These are phyloP conservation scores for Lepidotrigona ventralis DNA, from an alignment of 1,140 invertebrate species.

Conservation along the genomic window DNA sequence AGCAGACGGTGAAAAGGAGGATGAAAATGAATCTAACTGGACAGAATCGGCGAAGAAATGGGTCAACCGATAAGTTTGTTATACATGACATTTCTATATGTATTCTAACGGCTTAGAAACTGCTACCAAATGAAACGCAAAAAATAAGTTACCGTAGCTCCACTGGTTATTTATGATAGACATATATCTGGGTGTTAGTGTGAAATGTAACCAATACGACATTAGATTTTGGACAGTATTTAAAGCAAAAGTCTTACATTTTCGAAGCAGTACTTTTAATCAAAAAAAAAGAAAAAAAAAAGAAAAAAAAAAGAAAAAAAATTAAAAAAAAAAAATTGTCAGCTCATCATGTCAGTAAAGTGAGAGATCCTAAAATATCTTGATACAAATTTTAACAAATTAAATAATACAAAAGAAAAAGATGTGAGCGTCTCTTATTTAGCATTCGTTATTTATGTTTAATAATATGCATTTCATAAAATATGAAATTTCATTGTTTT, in stretches of 20 bases:
- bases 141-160: conserved; percentile 26
- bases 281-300: not conserved
- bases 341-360: not conserved
- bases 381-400: conserved; percentile 10
- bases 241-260: conserved; percentile 36
- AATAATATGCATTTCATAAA: conserved; percentile 11
- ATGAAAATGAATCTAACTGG: conserved; percentile 84
- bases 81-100: conserved; percentile 1
- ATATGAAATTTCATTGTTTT: conserved; percentile 15
- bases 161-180: conserved; percentile 36
- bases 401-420: not conserved
- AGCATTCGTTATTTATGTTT: not conserved
- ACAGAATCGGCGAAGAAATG: conserved; percentile 85
- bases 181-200: conserved; percentile 56
- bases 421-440: not conserved
- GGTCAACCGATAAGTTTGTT: conserved; percentile 83
- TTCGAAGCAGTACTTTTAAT: conserved; percentile 47
- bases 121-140: conserved; percentile 35
- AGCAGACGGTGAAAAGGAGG: conserved; percentile 79
- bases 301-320: no score
- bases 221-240: conserved; percentile 49
- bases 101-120: conserved; percentile 42
- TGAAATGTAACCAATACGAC: conserved; percentile 47
- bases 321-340: not conserved
- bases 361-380: not conserved